phyloP scores from a whole-genome alignment of 2,797 vertebrate genomes.

The Pseudochirops cupreus region DNA sequence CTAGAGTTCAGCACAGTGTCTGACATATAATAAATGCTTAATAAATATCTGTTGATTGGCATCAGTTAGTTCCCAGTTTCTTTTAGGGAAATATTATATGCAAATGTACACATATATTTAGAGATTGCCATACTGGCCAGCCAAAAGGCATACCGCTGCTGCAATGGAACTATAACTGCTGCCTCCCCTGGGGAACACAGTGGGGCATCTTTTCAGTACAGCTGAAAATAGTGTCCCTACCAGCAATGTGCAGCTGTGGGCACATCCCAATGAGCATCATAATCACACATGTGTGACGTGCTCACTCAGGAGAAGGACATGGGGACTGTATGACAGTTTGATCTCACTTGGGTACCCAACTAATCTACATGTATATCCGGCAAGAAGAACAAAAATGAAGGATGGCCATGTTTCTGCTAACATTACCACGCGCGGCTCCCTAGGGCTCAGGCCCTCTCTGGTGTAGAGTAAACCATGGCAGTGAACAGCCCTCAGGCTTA shows the following conservation, averaged over 20 bases:
- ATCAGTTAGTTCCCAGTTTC: background rate
- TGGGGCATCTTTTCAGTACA: background rate
- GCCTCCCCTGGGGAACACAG: background rate
- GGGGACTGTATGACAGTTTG: background rate
- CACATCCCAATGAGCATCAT: background rate
- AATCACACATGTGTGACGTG: background rate
- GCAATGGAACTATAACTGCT: background rate
- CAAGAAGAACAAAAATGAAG: background rate
- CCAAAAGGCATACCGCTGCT: background rate
- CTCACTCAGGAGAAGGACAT: background rate
- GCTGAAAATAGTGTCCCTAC: background rate
- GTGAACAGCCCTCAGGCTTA: background rate
- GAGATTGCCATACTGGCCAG: background rate
- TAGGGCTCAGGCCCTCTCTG: background rate
- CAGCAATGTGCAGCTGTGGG: background rate
- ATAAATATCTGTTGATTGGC: background rate
- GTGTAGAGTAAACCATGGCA: background rate
- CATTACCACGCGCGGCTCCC: background rate
- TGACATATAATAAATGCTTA: background rate
- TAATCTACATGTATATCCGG: background rate
- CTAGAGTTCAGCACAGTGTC: background rate
- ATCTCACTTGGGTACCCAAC: background rate
- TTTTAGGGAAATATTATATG: background rate
- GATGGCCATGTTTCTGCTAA: background rate
- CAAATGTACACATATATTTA: background rate